Conservation (phyloP, 2,113 vertebrate species). For the Proteles cristata region DNA sequence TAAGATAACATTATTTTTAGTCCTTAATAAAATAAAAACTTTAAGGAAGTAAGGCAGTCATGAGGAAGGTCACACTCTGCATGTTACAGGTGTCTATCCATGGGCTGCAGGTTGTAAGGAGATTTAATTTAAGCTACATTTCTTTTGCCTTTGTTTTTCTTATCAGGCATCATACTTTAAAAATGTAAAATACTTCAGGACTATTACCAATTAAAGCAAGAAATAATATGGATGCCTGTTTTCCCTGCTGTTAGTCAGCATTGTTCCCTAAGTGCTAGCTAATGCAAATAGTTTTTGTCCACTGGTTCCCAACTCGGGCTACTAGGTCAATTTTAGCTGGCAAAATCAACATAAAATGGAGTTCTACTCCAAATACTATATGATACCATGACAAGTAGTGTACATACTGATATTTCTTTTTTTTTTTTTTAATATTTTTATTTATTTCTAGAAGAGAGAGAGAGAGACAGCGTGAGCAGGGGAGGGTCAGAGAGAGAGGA, state of each 20-base stretch:
- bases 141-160: too few species aligned
- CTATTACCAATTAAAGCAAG: conserved; percentile 7
- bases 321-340: not conserved
- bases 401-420: not conserved
- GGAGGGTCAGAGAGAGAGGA: too few species aligned
- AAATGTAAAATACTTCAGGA: not conserved
- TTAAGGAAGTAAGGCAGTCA: too few species aligned
- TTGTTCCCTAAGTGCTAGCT: not conserved
- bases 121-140: too few species aligned
- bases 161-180: not conserved
- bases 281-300: not conserved
- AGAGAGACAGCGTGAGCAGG: too few species aligned
- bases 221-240: conserved; percentile 21
- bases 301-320: not conserved
- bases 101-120: too few species aligned
- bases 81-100: too few species aligned
- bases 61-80: too few species aligned
- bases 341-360: not conserved
- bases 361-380: not conserved
- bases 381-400: not conserved
- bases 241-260: not conserved
- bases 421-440: too few species aligned
- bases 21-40: too few species aligned
- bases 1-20: too few species aligned
- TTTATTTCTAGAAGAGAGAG: too few species aligned